A percentile compares a stretch with the other conserved stretches of the same genome.
phyloP scores from a whole-genome alignment of 2,888 invertebrate species.

The Nephrotoma appendiculata region DNA sequence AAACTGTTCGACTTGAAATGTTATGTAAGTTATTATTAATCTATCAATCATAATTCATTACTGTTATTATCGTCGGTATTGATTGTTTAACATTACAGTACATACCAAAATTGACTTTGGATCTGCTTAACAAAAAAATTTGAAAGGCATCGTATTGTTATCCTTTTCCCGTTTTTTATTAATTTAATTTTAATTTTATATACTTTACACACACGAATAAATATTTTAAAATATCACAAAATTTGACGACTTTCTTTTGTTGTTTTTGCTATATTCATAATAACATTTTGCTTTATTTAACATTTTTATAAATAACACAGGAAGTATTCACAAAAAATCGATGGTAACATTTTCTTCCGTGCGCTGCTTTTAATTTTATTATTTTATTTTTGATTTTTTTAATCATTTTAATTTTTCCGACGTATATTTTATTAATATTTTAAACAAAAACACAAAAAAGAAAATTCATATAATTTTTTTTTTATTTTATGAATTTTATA shows the following conservation, averaged over 20 bases:
- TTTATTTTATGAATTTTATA: neutral
- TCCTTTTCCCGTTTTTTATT: neutral
- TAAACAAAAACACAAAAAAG: neutral
- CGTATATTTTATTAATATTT: neutral
- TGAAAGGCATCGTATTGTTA: neutral
- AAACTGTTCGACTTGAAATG: slow-evolving; percentile 69
- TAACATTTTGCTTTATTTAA: neutral
- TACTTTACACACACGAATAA: neutral
- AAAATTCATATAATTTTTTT: neutral
- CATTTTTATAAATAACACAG: neutral
- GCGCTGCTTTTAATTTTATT: neutral
- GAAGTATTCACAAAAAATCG: neutral
- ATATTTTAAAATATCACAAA: neutral
- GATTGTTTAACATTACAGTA: neutral
- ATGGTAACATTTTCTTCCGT: neutral
- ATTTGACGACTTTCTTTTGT: neutral
- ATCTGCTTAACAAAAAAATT: neutral
- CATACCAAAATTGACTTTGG: neutral
- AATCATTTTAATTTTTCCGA: neutral
- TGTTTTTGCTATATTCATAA: neutral
- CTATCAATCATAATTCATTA: neutral
- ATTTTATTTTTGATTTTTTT: neutral
- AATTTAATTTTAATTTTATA: neutral
- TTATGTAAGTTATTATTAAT: slow-evolving; percentile 47
- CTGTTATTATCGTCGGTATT: neutral